phyloP scores from a whole-genome alignment of 2,113 vertebrate genomes.

The Sula dactylatra region DNA sequence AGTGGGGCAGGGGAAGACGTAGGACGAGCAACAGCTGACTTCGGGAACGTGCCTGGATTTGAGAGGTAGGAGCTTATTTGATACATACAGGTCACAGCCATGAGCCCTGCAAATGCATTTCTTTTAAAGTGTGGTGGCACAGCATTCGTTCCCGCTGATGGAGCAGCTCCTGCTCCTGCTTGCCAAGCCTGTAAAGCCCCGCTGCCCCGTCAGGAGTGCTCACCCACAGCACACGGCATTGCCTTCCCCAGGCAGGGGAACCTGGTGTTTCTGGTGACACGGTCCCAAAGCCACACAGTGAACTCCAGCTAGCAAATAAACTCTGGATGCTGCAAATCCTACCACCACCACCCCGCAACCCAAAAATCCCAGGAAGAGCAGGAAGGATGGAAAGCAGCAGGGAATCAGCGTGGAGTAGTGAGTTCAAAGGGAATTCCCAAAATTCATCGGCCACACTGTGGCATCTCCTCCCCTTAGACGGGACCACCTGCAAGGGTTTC shows the following conservation, averaged over 20 bases:
- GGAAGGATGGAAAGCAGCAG: not conserved
- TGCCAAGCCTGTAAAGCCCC: not conserved
- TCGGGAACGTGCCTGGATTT: not conserved
- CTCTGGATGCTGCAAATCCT: not conserved
- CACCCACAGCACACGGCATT: not conserved
- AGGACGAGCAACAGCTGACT: not conserved
- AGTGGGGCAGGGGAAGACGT: not conserved
- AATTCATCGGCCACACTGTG: not conserved
- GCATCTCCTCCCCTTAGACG: not conserved
- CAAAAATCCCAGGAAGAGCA: not conserved
- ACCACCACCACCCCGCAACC: not conserved
- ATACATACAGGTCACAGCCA: not conserved
- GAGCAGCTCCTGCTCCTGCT: not conserved
- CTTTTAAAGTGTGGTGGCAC: not conserved
- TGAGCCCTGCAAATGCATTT: not conserved
- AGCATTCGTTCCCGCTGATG: rapidly evolving
- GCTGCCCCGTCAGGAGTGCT: not conserved
- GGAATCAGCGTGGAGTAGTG: not conserved
- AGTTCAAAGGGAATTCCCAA: not conserved
- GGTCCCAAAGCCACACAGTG: not conserved
- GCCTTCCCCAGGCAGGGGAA: not conserved
- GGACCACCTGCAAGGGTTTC: not conserved
- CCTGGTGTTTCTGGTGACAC: not conserved
- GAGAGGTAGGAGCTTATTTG: not conserved
- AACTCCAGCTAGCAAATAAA: not conserved